These are phyloP conservation scores for Muschampia plurimacula DNA, from an alignment of 2,888 invertebrate genomes.

Conservation along the genomic window DNA sequence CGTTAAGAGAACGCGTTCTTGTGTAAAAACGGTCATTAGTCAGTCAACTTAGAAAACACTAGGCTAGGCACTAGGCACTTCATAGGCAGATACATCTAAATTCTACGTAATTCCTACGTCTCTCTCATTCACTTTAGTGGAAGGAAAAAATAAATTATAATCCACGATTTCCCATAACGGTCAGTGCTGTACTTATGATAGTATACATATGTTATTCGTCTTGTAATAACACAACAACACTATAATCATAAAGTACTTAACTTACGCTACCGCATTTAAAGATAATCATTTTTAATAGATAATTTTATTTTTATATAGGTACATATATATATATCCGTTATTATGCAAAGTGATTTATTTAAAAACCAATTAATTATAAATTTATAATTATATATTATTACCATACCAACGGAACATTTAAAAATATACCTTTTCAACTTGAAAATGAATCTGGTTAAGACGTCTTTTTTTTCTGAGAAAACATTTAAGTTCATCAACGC, in stretches of 20 bases:
- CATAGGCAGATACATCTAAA: slow-evolving; percentile 10
- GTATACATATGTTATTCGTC: background rate
- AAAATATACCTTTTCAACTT: too few species aligned
- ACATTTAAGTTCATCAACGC: too few species aligned
- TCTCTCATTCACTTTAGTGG: slow-evolving; percentile 17
- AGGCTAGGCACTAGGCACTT: too few species aligned
- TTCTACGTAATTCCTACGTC: background rate
- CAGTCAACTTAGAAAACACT: slow-evolving; percentile 9
- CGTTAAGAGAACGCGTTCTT: slow-evolving; percentile 27
- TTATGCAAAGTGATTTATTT: background rate
- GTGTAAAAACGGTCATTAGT: slow-evolving; percentile 34
- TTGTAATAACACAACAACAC: background rate
- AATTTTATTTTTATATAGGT: background rate
- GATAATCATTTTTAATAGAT: background rate
- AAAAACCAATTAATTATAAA: background rate
- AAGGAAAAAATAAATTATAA: slow-evolving; percentile 27
- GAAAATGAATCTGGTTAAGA: too few species aligned
- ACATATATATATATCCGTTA: slow-evolving; percentile 2
- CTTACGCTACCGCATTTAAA: background rate
- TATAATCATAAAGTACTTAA: slow-evolving; percentile 5
- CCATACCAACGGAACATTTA: too few species aligned
- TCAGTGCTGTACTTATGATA: background rate
- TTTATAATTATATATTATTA: too few species aligned
- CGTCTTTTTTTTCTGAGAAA: too few species aligned
- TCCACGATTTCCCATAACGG: slow-evolving; percentile 12